Evolutionary conservation across 2,888 invertebrate species (phyloP).

Genomic region (Ametastegia equiseti): DNA sequence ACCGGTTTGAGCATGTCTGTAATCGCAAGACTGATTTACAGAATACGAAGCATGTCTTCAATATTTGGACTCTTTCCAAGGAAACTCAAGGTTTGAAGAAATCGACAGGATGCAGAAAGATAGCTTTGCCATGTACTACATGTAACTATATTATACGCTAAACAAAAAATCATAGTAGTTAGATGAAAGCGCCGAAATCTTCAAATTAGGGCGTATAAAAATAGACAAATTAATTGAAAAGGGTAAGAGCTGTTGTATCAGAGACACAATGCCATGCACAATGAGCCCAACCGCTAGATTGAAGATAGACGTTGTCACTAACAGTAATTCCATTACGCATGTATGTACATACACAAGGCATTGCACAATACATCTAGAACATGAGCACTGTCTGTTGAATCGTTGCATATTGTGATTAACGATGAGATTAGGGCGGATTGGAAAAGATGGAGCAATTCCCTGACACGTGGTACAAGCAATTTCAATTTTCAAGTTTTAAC

Average conservation of each 20-base stretch:
- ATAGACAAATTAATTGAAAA: slow-evolving; percentile 15
- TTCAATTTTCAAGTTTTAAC: slow-evolving; percentile 18
- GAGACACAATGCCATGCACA: neutral
- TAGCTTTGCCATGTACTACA: too few relatives aligned
- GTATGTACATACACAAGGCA: neutral
- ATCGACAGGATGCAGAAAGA: too few relatives aligned
- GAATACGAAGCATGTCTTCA: too few relatives aligned
- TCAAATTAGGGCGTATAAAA: slow-evolving; percentile 29
- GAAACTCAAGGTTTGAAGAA: too few relatives aligned
- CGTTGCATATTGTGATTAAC: neutral
- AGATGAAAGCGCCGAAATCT: neutral
- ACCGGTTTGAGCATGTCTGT: neutral
- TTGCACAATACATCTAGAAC: neutral
- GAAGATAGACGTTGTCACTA: neutral
- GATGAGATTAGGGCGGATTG: neutral
- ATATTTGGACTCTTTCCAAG: too few relatives aligned
- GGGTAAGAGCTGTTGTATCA: neutral
- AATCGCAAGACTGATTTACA: too few relatives aligned
- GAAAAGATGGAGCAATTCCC: neutral
- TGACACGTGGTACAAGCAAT: neutral
- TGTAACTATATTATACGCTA: too few relatives aligned
- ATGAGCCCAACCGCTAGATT: neutral
- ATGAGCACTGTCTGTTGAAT: neutral
- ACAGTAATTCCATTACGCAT: neutral
- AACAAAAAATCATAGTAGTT: neutral